Percentiles rank a stretch among this genome's conserved stretches.
Conservation (phyloP, 2,797 vertebrate genomes). For the Liasis olivaceus region DNA sequence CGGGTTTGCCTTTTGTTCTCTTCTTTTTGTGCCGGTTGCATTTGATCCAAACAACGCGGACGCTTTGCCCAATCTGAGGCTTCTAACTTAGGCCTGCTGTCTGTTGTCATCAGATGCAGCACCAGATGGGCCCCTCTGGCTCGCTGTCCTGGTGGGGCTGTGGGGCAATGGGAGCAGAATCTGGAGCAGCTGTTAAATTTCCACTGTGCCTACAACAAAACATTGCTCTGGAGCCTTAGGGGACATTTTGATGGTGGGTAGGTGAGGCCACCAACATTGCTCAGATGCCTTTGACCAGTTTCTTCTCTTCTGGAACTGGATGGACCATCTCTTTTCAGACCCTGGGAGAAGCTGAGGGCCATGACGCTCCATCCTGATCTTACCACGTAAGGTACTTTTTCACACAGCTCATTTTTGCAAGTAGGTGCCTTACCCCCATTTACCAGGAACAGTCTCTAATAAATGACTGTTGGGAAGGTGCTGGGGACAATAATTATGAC, state of each 20-base stretch:
- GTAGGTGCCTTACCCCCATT: neutral
- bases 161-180: no score
- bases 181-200: neutral
- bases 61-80: neutral
- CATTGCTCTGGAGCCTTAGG: neutral
- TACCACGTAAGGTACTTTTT: neutral
- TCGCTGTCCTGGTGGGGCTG: neutral
- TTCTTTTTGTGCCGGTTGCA: accelerated
- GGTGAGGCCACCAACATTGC: neutral
- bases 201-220: neutral
- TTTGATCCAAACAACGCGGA: neutral
- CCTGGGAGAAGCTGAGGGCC: neutral
- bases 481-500: neutral
- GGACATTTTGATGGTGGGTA: neutral
- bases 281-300: neutral
- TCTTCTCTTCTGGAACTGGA: neutral
- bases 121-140: neutral
- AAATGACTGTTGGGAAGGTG: neutral
- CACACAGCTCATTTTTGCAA: neutral
- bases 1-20: neutral
- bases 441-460: neutral
- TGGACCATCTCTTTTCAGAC: neutral
- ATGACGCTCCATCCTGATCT: no score
- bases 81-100: no score
- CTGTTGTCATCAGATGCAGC: neutral